Evolutionary conservation across 2,797 vertebrate genomes (phyloP).

Genomic region (Microctenopoma stevenorrisi): DNA sequence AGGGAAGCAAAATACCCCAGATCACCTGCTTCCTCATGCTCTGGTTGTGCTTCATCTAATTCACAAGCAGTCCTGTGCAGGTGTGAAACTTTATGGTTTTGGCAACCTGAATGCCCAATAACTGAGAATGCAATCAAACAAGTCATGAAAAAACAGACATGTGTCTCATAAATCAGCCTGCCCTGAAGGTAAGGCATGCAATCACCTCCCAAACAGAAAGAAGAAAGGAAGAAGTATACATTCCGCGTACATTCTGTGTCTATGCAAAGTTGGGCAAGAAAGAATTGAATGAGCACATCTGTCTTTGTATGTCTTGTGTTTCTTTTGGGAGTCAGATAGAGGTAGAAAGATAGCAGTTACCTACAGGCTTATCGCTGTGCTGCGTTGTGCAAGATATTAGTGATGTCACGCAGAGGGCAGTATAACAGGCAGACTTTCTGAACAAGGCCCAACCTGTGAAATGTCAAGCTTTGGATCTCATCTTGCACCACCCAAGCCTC

Average conservation of each 20-base stretch:
- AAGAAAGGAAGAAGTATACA: conserved; percentile 61
- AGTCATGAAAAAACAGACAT: conserved; percentile 82
- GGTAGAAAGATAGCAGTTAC: conserved; percentile 41
- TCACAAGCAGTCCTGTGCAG: conserved; percentile 66
- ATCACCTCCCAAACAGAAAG: conserved; percentile 46
- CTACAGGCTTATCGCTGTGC: conserved; percentile 34
- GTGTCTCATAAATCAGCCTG: conserved; percentile 78
- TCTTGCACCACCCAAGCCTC: conserved; percentile 47
- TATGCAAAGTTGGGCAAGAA: conserved; percentile 50
- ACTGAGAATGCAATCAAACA: conserved; percentile 83
- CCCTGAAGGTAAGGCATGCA: conserved; percentile 67
- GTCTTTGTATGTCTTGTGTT: conserved; percentile 46
- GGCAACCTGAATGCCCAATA: conserved; percentile 68
- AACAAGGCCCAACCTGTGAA: conserved; percentile 50
- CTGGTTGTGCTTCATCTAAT: conserved; percentile 43
- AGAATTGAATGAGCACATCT: conserved; percentile 55
- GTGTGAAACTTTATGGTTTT: conserved; percentile 80
- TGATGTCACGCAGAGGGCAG: conserved; percentile 48
- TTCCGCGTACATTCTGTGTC: conserved; percentile 52
- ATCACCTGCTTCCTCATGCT: conserved; percentile 67
- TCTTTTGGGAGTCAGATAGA: conserved; percentile 29
- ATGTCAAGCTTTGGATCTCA: conserved; percentile 39
- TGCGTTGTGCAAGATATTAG: conserved; percentile 43
- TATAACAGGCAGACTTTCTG: conserved; percentile 20
- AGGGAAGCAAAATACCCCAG: conserved; percentile 53